A percentile compares a stretch with the other conserved stretches of the same genome.
Conservation (phyloP, 2,888 invertebrate species). For the Patella depressa region DNA sequence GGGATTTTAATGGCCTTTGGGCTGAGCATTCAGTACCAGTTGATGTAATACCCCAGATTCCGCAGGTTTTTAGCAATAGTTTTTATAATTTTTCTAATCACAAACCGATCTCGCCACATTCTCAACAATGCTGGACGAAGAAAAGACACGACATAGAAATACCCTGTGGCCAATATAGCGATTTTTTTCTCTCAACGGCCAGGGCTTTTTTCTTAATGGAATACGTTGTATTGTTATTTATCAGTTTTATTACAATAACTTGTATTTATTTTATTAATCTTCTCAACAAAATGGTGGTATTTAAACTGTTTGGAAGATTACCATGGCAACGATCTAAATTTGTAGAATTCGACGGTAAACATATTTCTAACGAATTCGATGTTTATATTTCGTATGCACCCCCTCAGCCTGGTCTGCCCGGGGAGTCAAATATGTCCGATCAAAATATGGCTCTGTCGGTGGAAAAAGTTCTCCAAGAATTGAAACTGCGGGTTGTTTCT, state of each 20-base stretch:
- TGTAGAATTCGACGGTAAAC: not conserved
- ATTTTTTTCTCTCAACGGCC: not conserved
- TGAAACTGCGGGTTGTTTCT: not conserved
- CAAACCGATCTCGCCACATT: not conserved
- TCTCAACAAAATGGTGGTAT: not conserved
- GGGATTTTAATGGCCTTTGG: too few species aligned
- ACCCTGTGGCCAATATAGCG: not conserved
- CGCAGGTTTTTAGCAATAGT: not conserved
- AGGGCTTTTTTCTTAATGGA: not conserved
- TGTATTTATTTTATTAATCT: not conserved
- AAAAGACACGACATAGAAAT: not conserved
- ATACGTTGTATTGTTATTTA: not conserved
- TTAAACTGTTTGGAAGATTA: not conserved
- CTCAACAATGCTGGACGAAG: not conserved
- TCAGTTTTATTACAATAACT: not conserved
- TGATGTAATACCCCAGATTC: not conserved
- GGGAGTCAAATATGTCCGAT: not conserved
- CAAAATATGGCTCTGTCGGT: not conserved
- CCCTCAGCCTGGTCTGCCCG: too few species aligned
- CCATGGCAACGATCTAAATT: not conserved
- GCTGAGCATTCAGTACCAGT: not conserved
- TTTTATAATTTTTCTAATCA: not conserved
- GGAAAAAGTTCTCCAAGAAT: not conserved
- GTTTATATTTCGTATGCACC: not conserved
- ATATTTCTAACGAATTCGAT: not conserved